A percentile compares a stretch with the other conserved stretches of the same genome.
Evolutionary conservation across 2,797 vertebrate genomes (phyloP).

Genomic region (Rhynchotus rufescens): DNA sequence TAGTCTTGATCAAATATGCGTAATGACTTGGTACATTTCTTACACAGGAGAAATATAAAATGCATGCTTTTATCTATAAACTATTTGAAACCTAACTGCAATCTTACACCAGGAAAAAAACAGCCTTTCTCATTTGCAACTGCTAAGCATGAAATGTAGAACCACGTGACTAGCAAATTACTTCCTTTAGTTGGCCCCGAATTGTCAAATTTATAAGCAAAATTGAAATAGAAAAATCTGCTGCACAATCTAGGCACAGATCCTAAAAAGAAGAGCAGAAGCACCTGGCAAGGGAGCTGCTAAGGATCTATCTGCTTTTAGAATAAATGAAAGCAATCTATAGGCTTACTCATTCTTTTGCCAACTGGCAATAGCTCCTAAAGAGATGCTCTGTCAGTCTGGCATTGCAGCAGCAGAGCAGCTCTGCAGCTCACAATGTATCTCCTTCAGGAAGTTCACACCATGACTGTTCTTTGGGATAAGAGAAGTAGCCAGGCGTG

Average conservation of each 20-base stretch:
- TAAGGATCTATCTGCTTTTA: background rate
- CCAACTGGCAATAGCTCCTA: background rate
- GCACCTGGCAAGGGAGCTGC: background rate
- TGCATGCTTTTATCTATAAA: background rate
- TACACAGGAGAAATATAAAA: background rate
- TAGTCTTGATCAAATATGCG: background rate
- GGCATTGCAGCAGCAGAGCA: background rate
- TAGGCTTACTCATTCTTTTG: background rate
- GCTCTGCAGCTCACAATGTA: background rate
- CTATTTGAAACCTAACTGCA: background rate
- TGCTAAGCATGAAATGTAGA: background rate
- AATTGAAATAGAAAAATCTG: background rate
- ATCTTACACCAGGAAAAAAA: background rate
- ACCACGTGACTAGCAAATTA: background rate
- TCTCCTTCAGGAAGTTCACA: background rate
- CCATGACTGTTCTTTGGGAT: background rate
- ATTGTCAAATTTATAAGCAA: background rate
- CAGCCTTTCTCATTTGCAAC: background rate
- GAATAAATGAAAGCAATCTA: background rate
- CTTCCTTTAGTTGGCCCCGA: background rate
- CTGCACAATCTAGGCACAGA: background rate
- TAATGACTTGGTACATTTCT: background rate
- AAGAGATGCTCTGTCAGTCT: background rate
- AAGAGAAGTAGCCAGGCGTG: background rate
- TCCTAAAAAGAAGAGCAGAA: background rate